Evolutionary conservation across 1,140 invertebrate genomes (phyloP), one percentile per base, ranked within the genome.

Genomic region (Bombus difficillimus): DNA sequence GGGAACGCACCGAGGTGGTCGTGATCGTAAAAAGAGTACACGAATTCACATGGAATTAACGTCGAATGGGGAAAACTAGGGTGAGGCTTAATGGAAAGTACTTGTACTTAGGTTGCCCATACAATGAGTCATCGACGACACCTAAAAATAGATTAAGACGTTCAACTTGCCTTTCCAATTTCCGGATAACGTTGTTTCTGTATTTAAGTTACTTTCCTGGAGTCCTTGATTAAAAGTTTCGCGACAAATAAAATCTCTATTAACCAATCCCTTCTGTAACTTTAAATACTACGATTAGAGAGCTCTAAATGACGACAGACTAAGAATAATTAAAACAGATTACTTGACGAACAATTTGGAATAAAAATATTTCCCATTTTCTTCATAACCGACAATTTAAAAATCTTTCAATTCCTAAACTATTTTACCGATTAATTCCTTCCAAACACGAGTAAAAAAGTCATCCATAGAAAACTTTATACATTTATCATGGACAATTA

Each of bases 1-100:
- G 41, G 34, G 22, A 39, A 15, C 32, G 13, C 32, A 37, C 4
- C 28, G 13, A 4, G 73, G 37, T 22, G 53, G 83, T 2, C 28
- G 43, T 6, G 39, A 13, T 39, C 57, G 34, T 66, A 73, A 72
- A 69, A 62, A 57, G 34, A 39, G 62, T 71, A 86, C 82, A 86
- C 71, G 84, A 82, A 86, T 82, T 86, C 80, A 76, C 71, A 39
- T 59, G 77, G 79, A 82, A 86, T 86, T 75, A 86, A 81, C 59
- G 47, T 34, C 10, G 62, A 75, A 74, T 39, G 43, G 28, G 72
- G 34, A 66, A 41, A 62, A 71, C 2, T 28, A 41, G 69, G 69
- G 57, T 72, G 83, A 15, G 34, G 53, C 25, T 57, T 85, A 85
- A 85, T 85, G 83, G 83, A 85, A 85, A 53, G 68, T 73, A 68